Evolutionary conservation across 64 coral and sea anemone species (phyloP).

Genomic region (Montipora cactus): DNA sequence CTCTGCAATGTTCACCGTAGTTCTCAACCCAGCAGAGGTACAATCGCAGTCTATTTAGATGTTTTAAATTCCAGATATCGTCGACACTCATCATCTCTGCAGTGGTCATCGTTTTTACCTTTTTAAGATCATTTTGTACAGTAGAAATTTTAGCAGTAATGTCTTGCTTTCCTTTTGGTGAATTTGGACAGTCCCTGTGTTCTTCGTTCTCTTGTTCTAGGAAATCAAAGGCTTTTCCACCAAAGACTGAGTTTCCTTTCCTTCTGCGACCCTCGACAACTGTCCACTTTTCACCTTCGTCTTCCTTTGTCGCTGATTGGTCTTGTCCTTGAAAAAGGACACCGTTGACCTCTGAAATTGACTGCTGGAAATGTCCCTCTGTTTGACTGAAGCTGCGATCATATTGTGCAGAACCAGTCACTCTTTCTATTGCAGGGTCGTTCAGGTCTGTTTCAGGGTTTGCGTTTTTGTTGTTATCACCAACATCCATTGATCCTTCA

Average conservation of each 20-base stretch:
- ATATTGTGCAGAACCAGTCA: neutral
- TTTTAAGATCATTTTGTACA: neutral
- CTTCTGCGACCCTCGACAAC: neutral
- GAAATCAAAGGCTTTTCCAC: too few relatives aligned
- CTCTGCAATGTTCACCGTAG: conserved; percentile 14
- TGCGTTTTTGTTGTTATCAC: neutral
- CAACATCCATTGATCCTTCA: neutral
- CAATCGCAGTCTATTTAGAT: conserved; percentile 7
- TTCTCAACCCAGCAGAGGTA: conserved; percentile 56
- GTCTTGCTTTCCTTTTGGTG: neutral
- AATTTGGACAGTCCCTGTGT: neutral
- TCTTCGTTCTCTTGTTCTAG: neutral
- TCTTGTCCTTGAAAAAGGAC: too few relatives aligned
- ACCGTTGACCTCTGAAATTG: too few relatives aligned
- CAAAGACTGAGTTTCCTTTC: conserved; percentile 31
- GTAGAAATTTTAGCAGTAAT: neutral
- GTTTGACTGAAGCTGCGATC: conserved; percentile 5
- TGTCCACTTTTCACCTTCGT: conserved; percentile 30
- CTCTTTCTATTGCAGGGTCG: neutral
- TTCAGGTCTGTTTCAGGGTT: neutral
- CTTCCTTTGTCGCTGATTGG: neutral
- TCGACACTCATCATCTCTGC: neutral
- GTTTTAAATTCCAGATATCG: conserved; percentile 28
- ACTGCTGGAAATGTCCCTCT: neutral
- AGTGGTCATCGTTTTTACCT: neutral